phyloP scores from a whole-genome alignment of 2,888 invertebrate species.

The Chorisops tibialis region DNA sequence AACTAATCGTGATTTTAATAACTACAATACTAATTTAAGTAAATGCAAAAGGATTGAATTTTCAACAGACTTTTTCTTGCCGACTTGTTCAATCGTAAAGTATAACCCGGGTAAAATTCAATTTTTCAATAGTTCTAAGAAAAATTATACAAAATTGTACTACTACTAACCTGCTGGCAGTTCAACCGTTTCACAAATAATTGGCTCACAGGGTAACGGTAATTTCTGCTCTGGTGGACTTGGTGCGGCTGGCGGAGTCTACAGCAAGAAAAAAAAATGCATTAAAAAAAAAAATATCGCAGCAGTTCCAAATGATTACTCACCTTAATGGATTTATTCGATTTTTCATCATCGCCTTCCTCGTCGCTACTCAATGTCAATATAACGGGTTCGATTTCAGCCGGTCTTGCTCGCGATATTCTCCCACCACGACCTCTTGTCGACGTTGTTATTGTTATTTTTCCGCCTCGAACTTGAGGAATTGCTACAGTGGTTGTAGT shows the following conservation, averaged over 20 bases:
- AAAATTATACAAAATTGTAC: not conserved
- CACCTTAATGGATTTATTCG: conserved; percentile 25
- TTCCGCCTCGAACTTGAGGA: not conserved
- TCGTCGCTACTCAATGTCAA: conserved; percentile 70
- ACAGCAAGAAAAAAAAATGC: conserved; percentile 3
- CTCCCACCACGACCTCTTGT: conserved; percentile 37
- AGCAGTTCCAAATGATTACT: not conserved
- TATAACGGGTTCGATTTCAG: conserved; percentile 66
- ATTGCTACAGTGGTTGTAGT: not conserved
- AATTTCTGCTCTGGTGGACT: conserved; percentile 37
- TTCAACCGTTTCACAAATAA: conserved; percentile 43
- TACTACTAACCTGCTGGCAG: conserved; percentile 13
- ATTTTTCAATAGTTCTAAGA: too few relatives aligned
- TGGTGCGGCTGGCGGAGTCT: conserved; percentile 33
- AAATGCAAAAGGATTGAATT: not conserved
- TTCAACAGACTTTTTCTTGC: not conserved
- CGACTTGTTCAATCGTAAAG: too few relatives aligned
- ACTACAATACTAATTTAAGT: too few relatives aligned
- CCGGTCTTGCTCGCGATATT: conserved; percentile 53
- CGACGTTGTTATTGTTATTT: conserved; percentile 19
- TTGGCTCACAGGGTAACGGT: conserved; percentile 44
- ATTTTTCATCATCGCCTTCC: conserved; percentile 53
- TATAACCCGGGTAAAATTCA: too few relatives aligned
- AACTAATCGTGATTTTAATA: too few relatives aligned
- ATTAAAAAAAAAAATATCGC: not conserved